Base-by-base conservation (phyloP, 2,113 vertebrate species). In the Apodemus speciosus region DNA sequence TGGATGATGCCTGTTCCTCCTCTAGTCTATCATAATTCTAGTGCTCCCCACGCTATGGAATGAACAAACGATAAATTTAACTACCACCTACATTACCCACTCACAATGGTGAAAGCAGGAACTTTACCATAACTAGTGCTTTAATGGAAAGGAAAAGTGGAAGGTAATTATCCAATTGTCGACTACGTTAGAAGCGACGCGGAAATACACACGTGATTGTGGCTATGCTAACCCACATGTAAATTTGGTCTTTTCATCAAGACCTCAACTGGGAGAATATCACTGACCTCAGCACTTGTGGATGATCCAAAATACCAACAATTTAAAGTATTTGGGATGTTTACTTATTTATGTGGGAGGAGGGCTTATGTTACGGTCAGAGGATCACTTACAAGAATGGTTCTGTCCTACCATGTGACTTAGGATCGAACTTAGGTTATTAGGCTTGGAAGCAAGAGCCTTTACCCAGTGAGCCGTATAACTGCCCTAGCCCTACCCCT, bases 51-150 rank as follows among this genome's bases (percentile, higher is more conserved):
- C 88, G 83, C 95, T 96, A 92, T 89, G 89, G 94, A 84, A 80
- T 38, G 95, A 84, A 80, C 66, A 27, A 86, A 62, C 10, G 81
- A 91, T 94, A 92, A 80, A 94, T 92, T 95, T 95, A 96, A 94
- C 87, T 90, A 60, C 95, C 60, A 38, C 97, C 95, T 92, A 91
- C 87, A 64, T 11, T 11, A 77, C n/a, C 71, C 84, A 71, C 95
- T 97, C 91, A 94, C 81, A 96, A 91, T 87, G 71, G 77, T 85
- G 95, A 95, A 91, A 92, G 62, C 94, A 90, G 88, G 88, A 94
- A 93, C 93, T 96, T 85, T 87, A 68, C 91, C 79, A 64, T 92
- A 96, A 90, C 85, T 85, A 93, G 49, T 84, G 89, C 94, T 96
- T 89, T 95, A 89, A 94, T 95, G 80, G 85, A 93, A 87, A 93